Conservation (phyloP, 2,113 vertebrate species). For the Cyanistes caeruleus region DNA sequence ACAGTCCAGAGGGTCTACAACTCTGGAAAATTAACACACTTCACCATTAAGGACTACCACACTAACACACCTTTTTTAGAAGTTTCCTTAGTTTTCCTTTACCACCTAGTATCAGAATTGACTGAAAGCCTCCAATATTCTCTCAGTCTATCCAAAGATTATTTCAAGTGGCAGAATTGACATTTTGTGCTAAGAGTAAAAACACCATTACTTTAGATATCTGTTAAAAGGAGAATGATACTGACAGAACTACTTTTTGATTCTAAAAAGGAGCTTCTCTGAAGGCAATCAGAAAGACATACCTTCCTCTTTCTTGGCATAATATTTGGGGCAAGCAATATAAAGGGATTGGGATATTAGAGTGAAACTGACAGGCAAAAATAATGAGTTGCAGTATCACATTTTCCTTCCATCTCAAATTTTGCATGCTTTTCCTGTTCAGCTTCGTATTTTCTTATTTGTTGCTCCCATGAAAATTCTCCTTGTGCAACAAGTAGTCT, state of each 20-base stretch:
- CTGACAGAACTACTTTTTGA: not conserved
- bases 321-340: not conserved
- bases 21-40: not conserved
- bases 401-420: not conserved
- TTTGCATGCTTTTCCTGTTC: not conserved
- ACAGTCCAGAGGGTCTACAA: not conserved
- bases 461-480: not conserved
- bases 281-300: not conserved
- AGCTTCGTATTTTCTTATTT: not conserved
- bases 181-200: not conserved
- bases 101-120: not conserved
- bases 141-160: not conserved
- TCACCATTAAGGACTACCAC: not conserved
- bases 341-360: not conserved
- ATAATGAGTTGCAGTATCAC: not conserved
- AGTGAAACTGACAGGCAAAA: not conserved
- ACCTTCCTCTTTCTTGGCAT: not conserved
- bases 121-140: not conserved
- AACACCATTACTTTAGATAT: not conserved
- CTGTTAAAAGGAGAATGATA: not conserved
- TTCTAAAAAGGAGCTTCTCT: not conserved
- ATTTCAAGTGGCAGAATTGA: not conserved
- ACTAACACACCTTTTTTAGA: not conserved
- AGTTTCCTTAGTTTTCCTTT: not conserved
- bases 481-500: conserved; percentile 37